Evolutionary conservation across 2,113 vertebrate genomes (phyloP).

Genomic region (Ciconia stormi): DNA sequence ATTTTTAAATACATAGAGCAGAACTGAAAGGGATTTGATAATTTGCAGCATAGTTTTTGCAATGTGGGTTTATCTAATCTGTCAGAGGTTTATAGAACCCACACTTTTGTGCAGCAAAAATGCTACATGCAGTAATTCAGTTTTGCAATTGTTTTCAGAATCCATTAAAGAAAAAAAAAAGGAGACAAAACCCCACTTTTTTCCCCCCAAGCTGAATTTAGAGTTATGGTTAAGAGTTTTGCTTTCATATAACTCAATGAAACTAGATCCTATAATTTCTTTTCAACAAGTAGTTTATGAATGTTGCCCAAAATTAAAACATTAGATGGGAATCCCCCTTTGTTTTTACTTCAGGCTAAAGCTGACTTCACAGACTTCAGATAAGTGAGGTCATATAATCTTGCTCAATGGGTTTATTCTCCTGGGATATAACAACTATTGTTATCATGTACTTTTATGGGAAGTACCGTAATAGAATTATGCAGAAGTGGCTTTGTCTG

Average conservation of each 20-base stretch:
- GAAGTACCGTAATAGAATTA: background rate
- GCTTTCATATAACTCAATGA: background rate
- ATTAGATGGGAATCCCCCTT: background rate
- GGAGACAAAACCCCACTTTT: fast-evolving
- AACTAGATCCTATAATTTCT: background rate
- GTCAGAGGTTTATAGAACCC: background rate
- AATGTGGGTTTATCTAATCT: background rate
- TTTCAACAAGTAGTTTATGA: background rate
- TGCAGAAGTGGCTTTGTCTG: background rate
- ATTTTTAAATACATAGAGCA: background rate
- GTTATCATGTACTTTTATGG: background rate
- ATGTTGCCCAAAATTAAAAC: background rate
- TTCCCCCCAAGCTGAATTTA: background rate
- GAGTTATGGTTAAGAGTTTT: background rate
- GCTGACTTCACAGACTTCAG: background rate
- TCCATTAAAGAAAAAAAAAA: background rate
- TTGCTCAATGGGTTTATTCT: background rate
- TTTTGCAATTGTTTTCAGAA: background rate
- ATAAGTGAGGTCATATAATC: background rate
- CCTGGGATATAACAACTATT: background rate
- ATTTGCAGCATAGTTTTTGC: background rate
- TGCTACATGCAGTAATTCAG: background rate
- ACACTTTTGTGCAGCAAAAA: background rate
- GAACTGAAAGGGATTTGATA: background rate
- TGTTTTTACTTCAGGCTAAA: background rate